Evolutionary conservation across 2,113 vertebrate genomes (phyloP), one percentile per base, ranked within the genome.

Genomic region (Zapus hudsonius): DNA sequence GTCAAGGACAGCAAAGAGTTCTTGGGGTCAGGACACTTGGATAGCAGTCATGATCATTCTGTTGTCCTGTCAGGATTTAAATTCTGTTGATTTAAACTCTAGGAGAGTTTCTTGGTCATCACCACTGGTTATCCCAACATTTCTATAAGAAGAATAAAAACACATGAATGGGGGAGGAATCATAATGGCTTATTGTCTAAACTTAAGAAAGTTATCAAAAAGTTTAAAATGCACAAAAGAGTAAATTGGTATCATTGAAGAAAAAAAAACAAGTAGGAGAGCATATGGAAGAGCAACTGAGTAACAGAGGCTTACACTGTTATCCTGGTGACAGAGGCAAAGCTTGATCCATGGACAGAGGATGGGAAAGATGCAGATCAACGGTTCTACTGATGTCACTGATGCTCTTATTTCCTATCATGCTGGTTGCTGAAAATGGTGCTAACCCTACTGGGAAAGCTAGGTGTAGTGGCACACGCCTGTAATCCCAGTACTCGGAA

Each of bases 301-400:
- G 29, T 55, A 38, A 64, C 67, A 1, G 4, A 44, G 67, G 25
- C 55, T 59, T 36, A 1, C 47, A 25, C 17, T 33, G 69, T 47
- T 47, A 47, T 47, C 13, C 12, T n/a, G 12, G 0, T 5, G 59
- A 52, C 69, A 47, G 69, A 88, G 36, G 38, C n/a, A n/a, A 47
- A 78, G 36, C n/a, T 4, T 5, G 67, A 44, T 81, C 61, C 44
- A 31, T 42, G 17, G 19, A 3, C 0, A 16, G 55, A 63, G 55
- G 36, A 29, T 0, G 40, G 16, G 52, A 40, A 70, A 29, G 55
- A 0, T 23, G 0, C 0, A 1, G 70, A 44, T 55, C 42, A 36
- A 20, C 5, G 36, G 55, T 5, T 3, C 38, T 13, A 19, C 15
- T 44, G 22, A 23, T 6, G 42, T 64, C 74, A 87, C 64, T 4